phyloP scores from a whole-genome alignment of 2,888 invertebrate genomes.

The Margaritifera margaritifera region DNA sequence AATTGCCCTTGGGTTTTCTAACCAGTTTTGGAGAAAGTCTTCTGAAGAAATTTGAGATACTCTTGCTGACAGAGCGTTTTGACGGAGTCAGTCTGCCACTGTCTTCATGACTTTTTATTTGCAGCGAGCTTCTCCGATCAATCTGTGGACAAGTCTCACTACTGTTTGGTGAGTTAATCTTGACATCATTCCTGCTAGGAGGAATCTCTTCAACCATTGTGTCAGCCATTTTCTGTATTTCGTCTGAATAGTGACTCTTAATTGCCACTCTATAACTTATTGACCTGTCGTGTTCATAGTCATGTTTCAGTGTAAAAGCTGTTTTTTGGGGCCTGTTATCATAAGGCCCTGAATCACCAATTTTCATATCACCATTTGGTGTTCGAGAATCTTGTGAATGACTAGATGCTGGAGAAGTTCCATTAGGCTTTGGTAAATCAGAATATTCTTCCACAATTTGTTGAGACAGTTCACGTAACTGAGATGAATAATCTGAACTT shows the following conservation, averaged over 20 bases:
- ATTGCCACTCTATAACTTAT: constrained; percentile 59
- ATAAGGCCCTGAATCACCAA: constrained; percentile 8
- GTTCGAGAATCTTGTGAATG: constrained; percentile 16
- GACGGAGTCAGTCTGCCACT: constrained; percentile 50
- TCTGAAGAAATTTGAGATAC: constrained; percentile 67
- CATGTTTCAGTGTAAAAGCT: constrained; percentile 33
- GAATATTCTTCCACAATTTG: constrained; percentile 60
- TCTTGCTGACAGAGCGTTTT: constrained; percentile 62
- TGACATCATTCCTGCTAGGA: constrained; percentile 19
- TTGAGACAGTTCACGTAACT: constrained; percentile 55
- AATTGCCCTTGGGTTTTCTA: constrained; percentile 46
- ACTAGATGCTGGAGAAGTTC: constrained; percentile 13
- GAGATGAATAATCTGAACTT: constrained; percentile 50
- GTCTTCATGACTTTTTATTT: constrained; percentile 30
- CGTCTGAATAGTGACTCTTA: constrained; percentile 52
- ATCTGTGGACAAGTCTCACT: constrained; percentile 27
- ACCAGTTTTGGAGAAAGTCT: constrained; percentile 57
- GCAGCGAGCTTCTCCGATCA: constrained; percentile 38
- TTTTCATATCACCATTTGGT: constrained; percentile 27
- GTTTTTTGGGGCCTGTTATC: constrained; percentile 17
- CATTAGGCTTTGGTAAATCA: constrained; percentile 7
- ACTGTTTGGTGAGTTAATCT: constrained; percentile 17
- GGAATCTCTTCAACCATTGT: constrained; percentile 30
- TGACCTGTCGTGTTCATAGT: constrained; percentile 58
- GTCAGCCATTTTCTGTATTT: constrained; percentile 42